Evolutionary conservation across 1,140 invertebrate genomes (phyloP), one percentile per base, ranked within the genome.

Genomic region (Procambarus virginalis): DNA sequence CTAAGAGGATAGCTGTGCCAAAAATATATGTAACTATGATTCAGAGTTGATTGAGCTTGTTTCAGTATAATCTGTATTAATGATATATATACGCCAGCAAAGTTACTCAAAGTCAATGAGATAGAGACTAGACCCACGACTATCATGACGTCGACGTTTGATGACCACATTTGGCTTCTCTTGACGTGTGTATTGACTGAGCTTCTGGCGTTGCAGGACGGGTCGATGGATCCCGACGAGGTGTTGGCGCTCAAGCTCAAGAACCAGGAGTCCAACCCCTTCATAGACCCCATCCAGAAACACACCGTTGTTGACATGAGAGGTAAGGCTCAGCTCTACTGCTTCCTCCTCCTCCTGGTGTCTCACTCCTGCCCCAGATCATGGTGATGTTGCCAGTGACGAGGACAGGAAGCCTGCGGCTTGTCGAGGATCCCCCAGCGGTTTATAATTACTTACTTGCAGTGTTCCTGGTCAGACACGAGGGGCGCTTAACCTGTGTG

Each of bases 251-350:
- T 92, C 81, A 98, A 98, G 95, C 95, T 96, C 89, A 98, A 98
- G 94, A 96, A 97, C 93, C 95, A 96, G 92, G 97, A 98, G 95
- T 84, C 92, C 2, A 98, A 98, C 95, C 97, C 97, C 92, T 98
- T 98, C 94, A 97, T 98, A 93, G 97, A 98, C 94, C 96, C 96
- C 92, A 96, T 96, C 84, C 97, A 97, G 93, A 97, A 96, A 93
- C 97, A 97, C 94, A 97, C 97, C 73, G 96, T 97, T 91, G 97
- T 99, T 58, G 97, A 99, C 94, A 98, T 98, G 96, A 97, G 97
- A 97, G 98, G 98, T 98, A 94, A 93, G 92, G 34, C 34, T 14
- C 80, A 34, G 12, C 6, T n/a, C 46, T n/a, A 8, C 77, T n/a
- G 20, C 34, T 34, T 34, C 34, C 34, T 34, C 34, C 34, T 34